Evolutionary conservation across 1,140 invertebrate species (phyloP), one percentile per base, ranked within the genome.

Genomic region (Bombus fervidus): DNA sequence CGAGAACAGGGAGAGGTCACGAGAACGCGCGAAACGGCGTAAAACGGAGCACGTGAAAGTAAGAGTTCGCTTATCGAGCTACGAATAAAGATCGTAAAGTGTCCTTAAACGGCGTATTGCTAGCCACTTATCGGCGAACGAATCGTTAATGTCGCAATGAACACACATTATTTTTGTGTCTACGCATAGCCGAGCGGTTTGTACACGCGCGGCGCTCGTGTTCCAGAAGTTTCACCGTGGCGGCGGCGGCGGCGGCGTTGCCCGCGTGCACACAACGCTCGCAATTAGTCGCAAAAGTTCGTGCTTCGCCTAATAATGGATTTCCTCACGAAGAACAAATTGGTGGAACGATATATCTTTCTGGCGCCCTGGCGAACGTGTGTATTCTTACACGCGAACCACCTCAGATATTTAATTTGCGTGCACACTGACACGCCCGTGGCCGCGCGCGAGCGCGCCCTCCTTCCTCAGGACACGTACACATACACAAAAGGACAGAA

Each of bases 321-420:
- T 94, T 93, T 92, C 82, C 89, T 92, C 91, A 90, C 92, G 91
- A 90, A 92, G 92, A 92, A 92, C 92, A 94, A 95, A 95, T 95
- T 95, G 94, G 92, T 89, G 85, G 83, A 87, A 83, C 91, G 91
- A 93, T 94, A 93, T 93, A 93, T 94, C 93, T 93, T 93, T 88
- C 90, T 92, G 91, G 87, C 92, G 90, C 92, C 92, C 91, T 85
- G 88, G 85, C 79, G 91, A 76, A 93, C 85, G 90, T 91, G 91
- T 91, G 88, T 91, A 93, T 91, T 91, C 86, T 90, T 92, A 91
- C 92, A 93, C 92, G 90, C 92, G 91, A 93, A 92, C 88, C 85
- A 90, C 68, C 84, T 59, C 69, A 66, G 92, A 94, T 94, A 94
- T 93, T 94, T 93, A 93, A 94, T 93, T 92, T 89, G 92, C 91